These are phyloP conservation scores for Coracias cyanogaster DNA, from an alignment of 2,797 vertebrate genomes.

Conservation along the genomic window DNA sequence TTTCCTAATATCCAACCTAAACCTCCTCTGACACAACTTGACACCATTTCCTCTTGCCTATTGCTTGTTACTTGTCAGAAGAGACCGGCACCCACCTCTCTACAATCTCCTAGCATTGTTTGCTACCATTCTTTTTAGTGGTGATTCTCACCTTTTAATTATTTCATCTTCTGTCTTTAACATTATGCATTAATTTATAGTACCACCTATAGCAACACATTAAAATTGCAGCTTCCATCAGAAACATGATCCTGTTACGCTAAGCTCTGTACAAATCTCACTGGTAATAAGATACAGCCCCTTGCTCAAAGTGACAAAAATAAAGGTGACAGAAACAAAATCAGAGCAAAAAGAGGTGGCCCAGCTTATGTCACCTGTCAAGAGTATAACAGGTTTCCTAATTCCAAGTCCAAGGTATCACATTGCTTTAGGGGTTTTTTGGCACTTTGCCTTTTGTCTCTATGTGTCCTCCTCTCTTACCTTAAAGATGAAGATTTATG, in stretches of 20 bases:
- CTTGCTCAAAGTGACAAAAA: background rate
- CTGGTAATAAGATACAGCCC: background rate
- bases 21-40: too few relatives aligned
- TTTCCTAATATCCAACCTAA: too few relatives aligned
- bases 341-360: background rate
- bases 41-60: too few relatives aligned
- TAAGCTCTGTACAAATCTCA: background rate
- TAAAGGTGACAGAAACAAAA: conserved; percentile 4
- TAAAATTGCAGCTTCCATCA: conserved; percentile 43
- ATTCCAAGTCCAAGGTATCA: background rate
- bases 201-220: conserved; percentile 70
- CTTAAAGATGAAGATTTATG: background rate
- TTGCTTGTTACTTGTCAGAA: too few relatives aligned
- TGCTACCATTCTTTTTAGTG: background rate
- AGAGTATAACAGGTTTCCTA: background rate
- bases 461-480: background rate
- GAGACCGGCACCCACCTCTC: too few relatives aligned
- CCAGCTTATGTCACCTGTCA: background rate
- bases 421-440: background rate
- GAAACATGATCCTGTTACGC: background rate
- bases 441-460: background rate
- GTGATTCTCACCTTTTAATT: background rate
- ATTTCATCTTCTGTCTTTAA: background rate
- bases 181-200: conserved; percentile 55
- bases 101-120: background rate